These are phyloP conservation scores for Cercocebus atys DNA, from an alignment of 2,113 vertebrate genomes.

Conservation along the genomic window DNA sequence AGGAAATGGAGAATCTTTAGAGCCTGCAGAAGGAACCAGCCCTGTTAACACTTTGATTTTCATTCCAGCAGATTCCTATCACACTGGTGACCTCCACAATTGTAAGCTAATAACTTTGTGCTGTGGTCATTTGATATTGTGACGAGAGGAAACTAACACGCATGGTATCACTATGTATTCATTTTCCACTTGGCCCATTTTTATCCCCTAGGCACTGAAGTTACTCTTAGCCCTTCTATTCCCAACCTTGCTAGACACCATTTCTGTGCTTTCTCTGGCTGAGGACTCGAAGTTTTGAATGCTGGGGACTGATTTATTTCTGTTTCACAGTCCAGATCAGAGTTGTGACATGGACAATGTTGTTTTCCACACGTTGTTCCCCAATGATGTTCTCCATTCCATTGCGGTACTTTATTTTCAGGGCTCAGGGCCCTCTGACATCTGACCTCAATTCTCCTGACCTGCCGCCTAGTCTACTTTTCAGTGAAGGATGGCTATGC, in stretches of 20 bases:
- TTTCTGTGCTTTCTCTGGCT: not conserved
- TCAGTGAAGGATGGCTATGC: not conserved
- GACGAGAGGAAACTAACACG: not conserved
- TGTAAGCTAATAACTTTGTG: not conserved
- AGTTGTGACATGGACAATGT: not conserved
- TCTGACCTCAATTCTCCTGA: not conserved
- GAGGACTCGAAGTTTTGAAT: not conserved
- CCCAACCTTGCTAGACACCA: not conserved
- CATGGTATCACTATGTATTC: no score
- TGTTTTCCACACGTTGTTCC: not conserved
- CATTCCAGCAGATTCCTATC: not conserved
- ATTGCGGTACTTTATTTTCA: not conserved
- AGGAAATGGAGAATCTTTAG: not conserved
- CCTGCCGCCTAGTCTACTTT: not conserved
- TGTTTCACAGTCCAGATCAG: not conserved
- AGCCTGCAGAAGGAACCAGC: not conserved
- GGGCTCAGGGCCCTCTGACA: not conserved
- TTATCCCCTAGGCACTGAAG: not conserved
- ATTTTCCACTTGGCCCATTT: not conserved
- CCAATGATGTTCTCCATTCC: not conserved
- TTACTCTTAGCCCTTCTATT: not conserved
- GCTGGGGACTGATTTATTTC: not conserved
- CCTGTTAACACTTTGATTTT: not conserved
- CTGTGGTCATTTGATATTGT: not conserved
- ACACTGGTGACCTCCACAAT: not conserved